These are phyloP conservation scores for Chelonus insularis DNA, from an alignment of 1,140 invertebrate species.

Conservation along the genomic window DNA sequence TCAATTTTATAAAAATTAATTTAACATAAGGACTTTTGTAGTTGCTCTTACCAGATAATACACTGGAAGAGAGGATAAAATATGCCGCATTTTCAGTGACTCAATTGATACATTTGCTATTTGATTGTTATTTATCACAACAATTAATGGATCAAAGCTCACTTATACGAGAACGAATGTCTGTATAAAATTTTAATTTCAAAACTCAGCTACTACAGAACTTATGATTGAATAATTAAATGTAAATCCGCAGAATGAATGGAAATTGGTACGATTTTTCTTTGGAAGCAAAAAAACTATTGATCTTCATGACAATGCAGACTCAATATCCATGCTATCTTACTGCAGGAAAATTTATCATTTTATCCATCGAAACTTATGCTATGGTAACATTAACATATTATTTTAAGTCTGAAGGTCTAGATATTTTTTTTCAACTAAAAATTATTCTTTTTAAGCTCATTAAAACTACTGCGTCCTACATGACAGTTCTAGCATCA, in stretches of 20 bases:
- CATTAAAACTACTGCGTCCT: neutral
- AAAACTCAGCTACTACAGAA: too few species aligned
- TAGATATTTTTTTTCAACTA: neutral
- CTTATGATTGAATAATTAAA: too few species aligned
- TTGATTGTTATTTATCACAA: constrained; percentile 11
- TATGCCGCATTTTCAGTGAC: neutral
- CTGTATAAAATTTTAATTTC: neutral
- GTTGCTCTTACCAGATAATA: neutral
- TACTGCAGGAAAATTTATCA: constrained; percentile 23
- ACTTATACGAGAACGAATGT: neutral
- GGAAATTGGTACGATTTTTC: constrained; percentile 27
- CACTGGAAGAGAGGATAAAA: neutral
- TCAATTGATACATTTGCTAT: neutral
- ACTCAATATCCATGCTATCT: constrained; percentile 19
- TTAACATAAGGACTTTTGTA: too few species aligned
- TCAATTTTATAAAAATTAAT: too few species aligned
- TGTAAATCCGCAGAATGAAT: constrained; percentile 17
- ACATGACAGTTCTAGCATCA: too few species aligned
- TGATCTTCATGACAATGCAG: constrained; percentile 28
- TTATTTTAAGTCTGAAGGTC: neutral
- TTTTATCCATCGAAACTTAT: constrained; percentile 26
- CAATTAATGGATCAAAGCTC: neutral
- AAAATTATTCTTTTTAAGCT: neutral
- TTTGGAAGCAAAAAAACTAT: constrained; percentile 22
- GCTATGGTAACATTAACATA: constrained; percentile 19